Conservation (phyloP, 2,888 invertebrate genomes). For the Cephalotes varians region DNA sequence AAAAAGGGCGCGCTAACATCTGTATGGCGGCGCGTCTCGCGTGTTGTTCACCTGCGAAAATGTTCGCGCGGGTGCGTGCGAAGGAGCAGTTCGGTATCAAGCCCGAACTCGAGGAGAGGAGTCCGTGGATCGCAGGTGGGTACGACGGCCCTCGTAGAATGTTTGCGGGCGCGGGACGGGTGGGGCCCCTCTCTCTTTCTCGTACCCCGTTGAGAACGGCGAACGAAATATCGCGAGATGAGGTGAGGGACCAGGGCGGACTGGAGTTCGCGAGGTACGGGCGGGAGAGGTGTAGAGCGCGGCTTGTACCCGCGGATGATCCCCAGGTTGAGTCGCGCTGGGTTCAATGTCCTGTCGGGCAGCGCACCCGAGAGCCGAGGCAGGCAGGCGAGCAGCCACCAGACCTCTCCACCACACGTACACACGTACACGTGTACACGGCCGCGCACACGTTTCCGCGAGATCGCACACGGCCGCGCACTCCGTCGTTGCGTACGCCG, state of each 20-base stretch:
- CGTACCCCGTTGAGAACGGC: slow-evolving; percentile 43
- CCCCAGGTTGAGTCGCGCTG: slow-evolving; percentile 86
- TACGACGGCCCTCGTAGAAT: slow-evolving; percentile 74
- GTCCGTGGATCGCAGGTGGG: slow-evolving; percentile 70
- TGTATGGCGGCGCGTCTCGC: slow-evolving; percentile 58
- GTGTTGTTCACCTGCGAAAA: slow-evolving; percentile 71
- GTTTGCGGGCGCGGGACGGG: slow-evolving; percentile 57
- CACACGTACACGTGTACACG: slow-evolving; percentile 28
- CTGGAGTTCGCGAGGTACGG: slow-evolving; percentile 17
- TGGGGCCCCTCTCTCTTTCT: neutral
- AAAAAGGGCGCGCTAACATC: slow-evolving; percentile 49
- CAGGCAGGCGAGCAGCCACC: slow-evolving; percentile 76
- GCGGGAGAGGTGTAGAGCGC: slow-evolving; percentile 50
- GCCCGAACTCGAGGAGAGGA: slow-evolving; percentile 50
- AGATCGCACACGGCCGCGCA: slow-evolving; percentile 32
- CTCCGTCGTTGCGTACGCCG: slow-evolving; percentile 27
- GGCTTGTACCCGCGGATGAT: slow-evolving; percentile 75
- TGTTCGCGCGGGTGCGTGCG: slow-evolving; percentile 70
- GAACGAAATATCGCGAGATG: slow-evolving; percentile 42
- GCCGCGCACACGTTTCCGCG: slow-evolving; percentile 13
- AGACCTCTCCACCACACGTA: slow-evolving; percentile 72
- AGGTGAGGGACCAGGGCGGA: neutral
- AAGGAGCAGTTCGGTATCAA: slow-evolving; percentile 65
- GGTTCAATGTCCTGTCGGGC: slow-evolving; percentile 85
- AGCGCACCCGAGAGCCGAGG: slow-evolving; percentile 84